Base-by-base conservation (phyloP, 2,113 vertebrate genomes). In the Leptosomus discolor region DNA sequence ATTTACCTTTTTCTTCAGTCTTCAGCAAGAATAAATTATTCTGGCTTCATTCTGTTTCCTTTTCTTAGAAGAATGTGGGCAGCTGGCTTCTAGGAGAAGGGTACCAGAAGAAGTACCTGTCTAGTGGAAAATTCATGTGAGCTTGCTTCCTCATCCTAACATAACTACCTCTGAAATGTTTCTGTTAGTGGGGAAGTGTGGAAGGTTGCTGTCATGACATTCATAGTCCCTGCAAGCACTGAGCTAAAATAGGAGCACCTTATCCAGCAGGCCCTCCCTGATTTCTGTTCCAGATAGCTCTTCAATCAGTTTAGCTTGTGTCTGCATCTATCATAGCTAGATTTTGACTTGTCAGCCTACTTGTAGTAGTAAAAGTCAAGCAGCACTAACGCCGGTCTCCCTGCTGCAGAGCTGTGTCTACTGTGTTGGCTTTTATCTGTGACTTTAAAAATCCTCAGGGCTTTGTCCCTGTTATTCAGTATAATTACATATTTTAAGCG, bases 401-500 rank as follows among this genome's bases (percentile, higher is more conserved):
- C 7, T 69, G 37, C 37, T 92, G n/a, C 70, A 88, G 70, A 92
- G 37, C 50, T 80, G 5, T 37, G 41, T 94, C 71, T 81, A 50
- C 74, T 78, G 15, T 61, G 10, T 51, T 97, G 64, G 48, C 81
- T 94, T 97, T 97, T 84, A 70, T 92, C 60, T 86, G n/a, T 84
- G 71, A 41, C 76, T 92, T 96, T 75, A 85, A 78, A 94, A 43
- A 60, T 92, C 83, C 65, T 81, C 36, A 29, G 92, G 86, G 64
- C 30, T 88, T 94, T 92, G 83, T 92, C 54, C 46, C 27, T 90
- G 48, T 75, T 90, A 61, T 68, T 90, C 74, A 50, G 57, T 85
- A 58, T 76, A 96, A 93, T 92, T 93, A 85, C 15, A 6, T 91
- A 81, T 91, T 94, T 77, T 81, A 94, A 94, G 48, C 36, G n/a